phyloP scores from a whole-genome alignment of 2,113 vertebrate genomes.

The Mola mola region DNA sequence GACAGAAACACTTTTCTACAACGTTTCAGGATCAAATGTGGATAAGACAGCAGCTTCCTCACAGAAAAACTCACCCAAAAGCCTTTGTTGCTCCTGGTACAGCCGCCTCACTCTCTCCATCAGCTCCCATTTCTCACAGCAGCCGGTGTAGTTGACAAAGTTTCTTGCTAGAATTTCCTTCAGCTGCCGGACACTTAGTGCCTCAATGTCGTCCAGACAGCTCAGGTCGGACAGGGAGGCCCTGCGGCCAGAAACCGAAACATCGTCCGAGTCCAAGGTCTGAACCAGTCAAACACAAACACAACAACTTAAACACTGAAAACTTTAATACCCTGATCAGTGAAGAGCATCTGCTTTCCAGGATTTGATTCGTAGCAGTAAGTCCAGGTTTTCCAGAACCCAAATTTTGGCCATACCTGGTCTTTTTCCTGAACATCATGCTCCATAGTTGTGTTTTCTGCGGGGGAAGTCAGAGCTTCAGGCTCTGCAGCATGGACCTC shows the following conservation, averaged over 20 bases:
- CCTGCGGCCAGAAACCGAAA: constrained; percentile 83
- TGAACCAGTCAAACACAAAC: constrained; percentile 46
- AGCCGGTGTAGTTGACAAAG: constrained; percentile 98
- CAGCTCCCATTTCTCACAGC: constrained; percentile 99
- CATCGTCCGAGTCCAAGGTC: constrained; percentile 87
- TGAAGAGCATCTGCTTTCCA: background rate
- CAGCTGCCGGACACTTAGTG: constrained; percentile 91
- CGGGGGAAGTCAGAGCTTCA: constrained; percentile 7
- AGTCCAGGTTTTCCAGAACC: background rate
- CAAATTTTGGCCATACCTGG: no score
- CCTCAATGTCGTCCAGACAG: constrained; percentile 85
- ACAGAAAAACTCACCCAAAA: constrained; percentile 54
- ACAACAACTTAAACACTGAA: background rate
- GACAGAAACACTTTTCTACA: background rate
- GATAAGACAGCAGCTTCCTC: background rate
- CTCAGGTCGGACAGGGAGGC: constrained; percentile 91
- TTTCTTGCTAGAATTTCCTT: constrained; percentile 97
- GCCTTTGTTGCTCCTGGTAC: constrained; percentile 88
- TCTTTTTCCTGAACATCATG: constrained; percentile 46
- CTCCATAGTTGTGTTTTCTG: constrained; percentile 14
- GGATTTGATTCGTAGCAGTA: no score
- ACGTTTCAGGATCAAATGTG: no score
- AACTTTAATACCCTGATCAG: background rate
- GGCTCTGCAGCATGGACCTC: constrained; percentile 16
- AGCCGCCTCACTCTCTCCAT: constrained; percentile 92